Percentiles rank a stretch among this genome's conserved stretches.
phyloP scores from a whole-genome alignment of 1,140 invertebrate genomes.

The Drosophila mayri region DNA sequence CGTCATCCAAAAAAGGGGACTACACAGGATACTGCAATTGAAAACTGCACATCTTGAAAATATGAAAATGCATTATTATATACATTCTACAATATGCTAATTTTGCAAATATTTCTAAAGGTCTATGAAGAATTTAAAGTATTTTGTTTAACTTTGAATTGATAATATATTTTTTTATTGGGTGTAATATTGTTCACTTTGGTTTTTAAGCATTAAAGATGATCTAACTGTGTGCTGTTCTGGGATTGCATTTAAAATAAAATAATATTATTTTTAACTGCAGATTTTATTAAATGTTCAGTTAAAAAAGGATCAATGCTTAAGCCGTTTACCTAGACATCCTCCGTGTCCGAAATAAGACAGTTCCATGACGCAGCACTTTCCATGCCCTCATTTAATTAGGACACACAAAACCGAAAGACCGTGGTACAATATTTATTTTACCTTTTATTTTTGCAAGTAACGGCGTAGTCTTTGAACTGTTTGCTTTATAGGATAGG shows the following conservation, averaged over 20 bases:
- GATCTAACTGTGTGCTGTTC: no score
- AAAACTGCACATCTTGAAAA: slow-evolving; percentile 1
- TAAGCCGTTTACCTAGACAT: slow-evolving; percentile 1
- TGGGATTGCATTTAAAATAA: not conserved
- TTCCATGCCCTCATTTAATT: slow-evolving; percentile 65
- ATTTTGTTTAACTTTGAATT: no score
- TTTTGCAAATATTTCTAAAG: no score
- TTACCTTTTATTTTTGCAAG: slow-evolving; percentile 51
- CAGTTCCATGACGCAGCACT: slow-evolving; percentile 57
- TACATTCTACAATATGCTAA: not conserved
- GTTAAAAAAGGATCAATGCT: not conserved
- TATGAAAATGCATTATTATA: slow-evolving; percentile 2
- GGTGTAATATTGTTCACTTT: no score
- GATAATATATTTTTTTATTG: no score
- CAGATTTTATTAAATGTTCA: not conserved
- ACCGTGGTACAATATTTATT: slow-evolving; percentile 12
- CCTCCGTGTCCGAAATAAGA: slow-evolving; percentile 7
- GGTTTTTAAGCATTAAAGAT: no score
- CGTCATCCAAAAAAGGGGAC: slow-evolving; percentile 38
- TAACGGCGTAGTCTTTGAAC: slow-evolving; percentile 48
- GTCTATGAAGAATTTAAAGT: no score
- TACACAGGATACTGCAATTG: slow-evolving; percentile 17
- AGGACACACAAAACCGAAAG: slow-evolving; percentile 56
- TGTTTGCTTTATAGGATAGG: slow-evolving; percentile 50
- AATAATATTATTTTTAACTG: not conserved